Evolutionary conservation across 2,113 vertebrate species (phyloP).

Genomic region (Colaptes auratus): DNA sequence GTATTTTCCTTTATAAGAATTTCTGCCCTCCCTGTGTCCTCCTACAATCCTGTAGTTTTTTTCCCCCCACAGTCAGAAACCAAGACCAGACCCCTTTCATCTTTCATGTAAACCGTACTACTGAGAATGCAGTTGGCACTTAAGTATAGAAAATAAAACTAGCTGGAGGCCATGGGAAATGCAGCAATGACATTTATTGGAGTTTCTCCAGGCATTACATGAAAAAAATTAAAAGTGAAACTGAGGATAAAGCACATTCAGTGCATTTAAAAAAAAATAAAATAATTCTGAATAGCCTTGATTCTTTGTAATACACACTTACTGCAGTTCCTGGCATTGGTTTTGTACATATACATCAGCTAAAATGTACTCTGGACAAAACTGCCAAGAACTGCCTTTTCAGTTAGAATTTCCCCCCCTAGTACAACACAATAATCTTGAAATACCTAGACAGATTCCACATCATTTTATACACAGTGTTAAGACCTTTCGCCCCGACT

Average conservation of each 20-base stretch:
- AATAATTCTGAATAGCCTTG: constrained; percentile 11
- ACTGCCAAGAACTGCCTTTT: constrained; percentile 2
- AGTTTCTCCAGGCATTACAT: constrained; percentile 72
- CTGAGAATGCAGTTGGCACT: background rate
- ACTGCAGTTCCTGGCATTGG: constrained; percentile 27
- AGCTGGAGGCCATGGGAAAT: constrained; percentile 42
- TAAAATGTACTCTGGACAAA: constrained; percentile 48
- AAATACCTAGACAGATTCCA: constrained; percentile 40
- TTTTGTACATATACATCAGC: constrained; percentile 11
- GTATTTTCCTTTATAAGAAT: background rate
- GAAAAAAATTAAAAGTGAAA: constrained; percentile 55
- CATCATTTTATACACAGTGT: constrained; percentile 26
- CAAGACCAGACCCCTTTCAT: background rate
- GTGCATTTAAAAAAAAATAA: constrained; percentile 10
- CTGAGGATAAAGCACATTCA: constrained; percentile 44
- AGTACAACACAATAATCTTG: constrained; percentile 28
- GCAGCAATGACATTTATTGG: constrained; percentile 78
- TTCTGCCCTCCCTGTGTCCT: background rate
- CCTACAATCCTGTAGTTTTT: background rate
- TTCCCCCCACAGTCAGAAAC: background rate
- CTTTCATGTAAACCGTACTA: background rate
- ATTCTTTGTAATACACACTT: constrained; percentile 15
- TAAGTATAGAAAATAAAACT: constrained; percentile 14
- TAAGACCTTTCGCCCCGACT: constrained; percentile 43
- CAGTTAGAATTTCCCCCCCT: constrained; percentile 27